Base-by-base conservation (phyloP, 2,888 invertebrate species). In the Bellardia bayeri region DNA sequence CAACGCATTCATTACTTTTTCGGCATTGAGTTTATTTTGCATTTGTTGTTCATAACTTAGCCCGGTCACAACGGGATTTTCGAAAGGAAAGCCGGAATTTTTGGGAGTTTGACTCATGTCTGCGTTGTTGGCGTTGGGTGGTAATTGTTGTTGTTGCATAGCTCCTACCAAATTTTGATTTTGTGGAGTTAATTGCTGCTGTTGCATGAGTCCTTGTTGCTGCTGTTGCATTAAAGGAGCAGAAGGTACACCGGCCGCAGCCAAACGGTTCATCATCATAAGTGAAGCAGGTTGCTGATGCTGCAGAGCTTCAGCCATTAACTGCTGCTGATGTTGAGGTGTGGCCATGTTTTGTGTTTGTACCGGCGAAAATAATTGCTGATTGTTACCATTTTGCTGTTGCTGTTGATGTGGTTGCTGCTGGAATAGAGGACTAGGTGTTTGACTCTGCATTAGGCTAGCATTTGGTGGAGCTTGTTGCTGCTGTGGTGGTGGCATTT, bases 221-320 rank as follows among this genome's bases (percentile, higher is more conserved):
- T 82, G 87, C 68, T 81, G 89, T 66, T 90, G 83, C 68, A 84
- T 72, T 74, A 86, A 30, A 16, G 71, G 74, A 0, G 71, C 78
- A n/a, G 79, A 11, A 0, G 83, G 72, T 11, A 68, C 71, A 37
- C 87, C 90, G 49, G 89, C 90, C 2, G 89, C 89, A 16, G 91
- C 89, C 82, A 92, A 74, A 7, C 92, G 92, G 30, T 91, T 84
- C 90, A 92, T 91, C 33, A 92, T 91, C 56, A 92, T 88, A 89
- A 92, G 90, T 13, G 30, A 16, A 37, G 49, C 68, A 40, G 74
- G 66, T 7, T 74, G 91, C 58, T 86, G 85, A 13, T 72, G 78
- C 37, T 85, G 84, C 61, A 71, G 61, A 89, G 58, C 74, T 84
- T 87, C 87, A 63, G 87, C 40, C 81, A 87, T 79, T 63, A 87